Percentiles rank a stretch among this genome's conserved stretches.
These are phyloP conservation scores for Enteromius treurensis DNA, from an alignment of 2,797 vertebrate genomes.

Conservation along the genomic window DNA sequence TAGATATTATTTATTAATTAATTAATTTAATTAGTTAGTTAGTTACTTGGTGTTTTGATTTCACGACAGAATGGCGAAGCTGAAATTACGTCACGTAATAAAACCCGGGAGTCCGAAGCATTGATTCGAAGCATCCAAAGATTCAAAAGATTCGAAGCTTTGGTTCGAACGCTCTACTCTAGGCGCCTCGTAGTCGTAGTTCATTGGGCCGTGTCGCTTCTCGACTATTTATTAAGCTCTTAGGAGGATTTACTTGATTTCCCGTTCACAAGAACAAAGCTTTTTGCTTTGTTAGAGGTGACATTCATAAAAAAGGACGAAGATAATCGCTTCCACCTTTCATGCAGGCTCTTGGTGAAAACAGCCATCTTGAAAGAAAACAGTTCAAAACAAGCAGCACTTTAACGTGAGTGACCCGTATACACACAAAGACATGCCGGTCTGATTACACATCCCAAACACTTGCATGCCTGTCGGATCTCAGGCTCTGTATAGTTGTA, in stretches of 20 bases:
- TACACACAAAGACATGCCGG: constrained; percentile 54
- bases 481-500: constrained; percentile 52
- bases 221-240: constrained; percentile 12
- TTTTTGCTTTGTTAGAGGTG: constrained; percentile 25
- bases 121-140: background rate
- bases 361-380: constrained; percentile 37
- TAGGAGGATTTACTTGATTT: background rate
- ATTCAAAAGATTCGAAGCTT: background rate
- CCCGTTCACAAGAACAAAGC: constrained; percentile 7
- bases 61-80: background rate
- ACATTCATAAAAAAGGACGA: background rate
- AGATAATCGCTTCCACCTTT: constrained; percentile 39
- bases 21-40: no score
- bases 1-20: no score
- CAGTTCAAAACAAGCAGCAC: constrained; percentile 27
- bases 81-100: background rate
- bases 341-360: constrained; percentile 45
- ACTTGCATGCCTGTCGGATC: constrained; percentile 64
- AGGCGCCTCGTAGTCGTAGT: background rate
- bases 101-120: background rate
- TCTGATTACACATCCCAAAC: constrained; percentile 44
- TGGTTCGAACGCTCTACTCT: background rate
- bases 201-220: background rate
- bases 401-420: constrained; percentile 49
- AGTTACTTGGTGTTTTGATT: background rate